Evolutionary conservation across 92 coral and sea anemone genomes (phyloP).

Genomic region (Nematostella vectensis): DNA sequence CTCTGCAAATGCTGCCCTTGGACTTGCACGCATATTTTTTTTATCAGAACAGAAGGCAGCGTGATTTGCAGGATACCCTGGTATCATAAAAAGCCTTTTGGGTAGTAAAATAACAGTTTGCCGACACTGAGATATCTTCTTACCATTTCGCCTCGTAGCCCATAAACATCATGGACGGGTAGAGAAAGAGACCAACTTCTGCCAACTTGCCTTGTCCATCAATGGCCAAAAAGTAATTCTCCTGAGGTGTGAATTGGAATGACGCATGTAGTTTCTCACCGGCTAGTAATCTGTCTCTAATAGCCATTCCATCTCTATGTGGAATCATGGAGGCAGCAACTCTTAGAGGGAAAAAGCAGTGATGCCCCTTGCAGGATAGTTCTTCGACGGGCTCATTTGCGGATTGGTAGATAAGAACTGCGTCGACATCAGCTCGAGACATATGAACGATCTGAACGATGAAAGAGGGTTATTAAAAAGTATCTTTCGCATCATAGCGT

Average conservation of each 20-base stretch:
- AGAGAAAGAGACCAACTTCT: slow-evolving; percentile 88
- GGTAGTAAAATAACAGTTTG: not conserved
- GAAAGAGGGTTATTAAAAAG: too few species aligned
- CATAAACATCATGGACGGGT: slow-evolving; percentile 83
- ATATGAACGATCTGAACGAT: slow-evolving; percentile 63
- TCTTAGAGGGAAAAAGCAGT: slow-evolving; percentile 70
- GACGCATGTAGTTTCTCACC: slow-evolving; percentile 53
- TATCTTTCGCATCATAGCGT: not conserved
- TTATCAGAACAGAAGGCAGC: too few species aligned
- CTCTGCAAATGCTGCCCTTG: too few species aligned
- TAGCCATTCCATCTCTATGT: slow-evolving; percentile 54
- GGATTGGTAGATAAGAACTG: slow-evolving; percentile 60
- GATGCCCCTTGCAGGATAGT: slow-evolving; percentile 51
- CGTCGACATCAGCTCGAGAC: slow-evolving; percentile 54
- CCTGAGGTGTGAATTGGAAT: slow-evolving; percentile 89
- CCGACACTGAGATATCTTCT: not conserved
- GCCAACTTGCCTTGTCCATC: slow-evolving; percentile 88
- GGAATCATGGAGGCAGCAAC: slow-evolving; percentile 84
- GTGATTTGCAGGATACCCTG: too few species aligned
- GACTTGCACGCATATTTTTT: too few species aligned
- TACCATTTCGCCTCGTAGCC: slow-evolving; percentile 98
- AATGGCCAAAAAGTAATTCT: slow-evolving; percentile 84
- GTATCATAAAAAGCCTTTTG: too few species aligned
- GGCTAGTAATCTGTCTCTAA: slow-evolving; percentile 38
- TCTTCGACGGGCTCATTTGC: slow-evolving; percentile 49